A percentile compares a stretch with the other conserved stretches of the same genome.
Evolutionary conservation across 2,888 invertebrate genomes (phyloP).

Genomic region (Darwinula stevensoni): DNA sequence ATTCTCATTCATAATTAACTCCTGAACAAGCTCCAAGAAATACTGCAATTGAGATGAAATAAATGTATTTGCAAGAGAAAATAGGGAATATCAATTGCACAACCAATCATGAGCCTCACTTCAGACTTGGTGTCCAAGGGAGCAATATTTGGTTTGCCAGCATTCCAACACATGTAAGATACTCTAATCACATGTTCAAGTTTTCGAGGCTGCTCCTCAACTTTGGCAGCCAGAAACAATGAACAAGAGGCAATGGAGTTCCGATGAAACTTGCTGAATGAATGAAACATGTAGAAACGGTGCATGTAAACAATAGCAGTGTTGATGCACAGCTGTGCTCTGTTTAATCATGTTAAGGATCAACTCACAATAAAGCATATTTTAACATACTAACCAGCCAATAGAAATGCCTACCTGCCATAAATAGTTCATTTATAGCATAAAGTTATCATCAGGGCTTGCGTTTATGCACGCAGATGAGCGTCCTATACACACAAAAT

Average conservation of each 20-base stretch:
- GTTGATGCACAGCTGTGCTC: constrained; percentile 85
- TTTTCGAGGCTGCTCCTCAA: constrained; percentile 93
- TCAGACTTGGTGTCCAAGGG: constrained; percentile 40
- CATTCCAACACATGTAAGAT: constrained; percentile 56
- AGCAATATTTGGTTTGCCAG: constrained; percentile 16
- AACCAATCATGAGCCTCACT: constrained; percentile 9
- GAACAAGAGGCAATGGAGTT: constrained; percentile 80
- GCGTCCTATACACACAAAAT: no score
- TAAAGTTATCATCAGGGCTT: no score
- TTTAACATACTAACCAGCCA: background rate
- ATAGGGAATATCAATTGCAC: no score
- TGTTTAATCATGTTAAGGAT: constrained; percentile 12
- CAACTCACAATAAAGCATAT: background rate
- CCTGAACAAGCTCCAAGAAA: constrained; percentile 48
- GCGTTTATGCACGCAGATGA: no score
- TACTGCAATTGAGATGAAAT: constrained; percentile 18
- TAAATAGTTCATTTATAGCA: no score
- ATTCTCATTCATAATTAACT: constrained; percentile 87
- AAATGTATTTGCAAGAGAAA: no score
- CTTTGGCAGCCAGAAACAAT: constrained; percentile 86
- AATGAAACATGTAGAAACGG: constrained; percentile 93
- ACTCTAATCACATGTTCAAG: constrained; percentile 87
- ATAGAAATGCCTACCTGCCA: background rate
- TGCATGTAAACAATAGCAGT: constrained; percentile 99
- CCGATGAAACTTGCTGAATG: constrained; percentile 78